Evolutionary conservation across 2,888 invertebrate genomes (phyloP).

Genomic region (Rhagium mordax): DNA sequence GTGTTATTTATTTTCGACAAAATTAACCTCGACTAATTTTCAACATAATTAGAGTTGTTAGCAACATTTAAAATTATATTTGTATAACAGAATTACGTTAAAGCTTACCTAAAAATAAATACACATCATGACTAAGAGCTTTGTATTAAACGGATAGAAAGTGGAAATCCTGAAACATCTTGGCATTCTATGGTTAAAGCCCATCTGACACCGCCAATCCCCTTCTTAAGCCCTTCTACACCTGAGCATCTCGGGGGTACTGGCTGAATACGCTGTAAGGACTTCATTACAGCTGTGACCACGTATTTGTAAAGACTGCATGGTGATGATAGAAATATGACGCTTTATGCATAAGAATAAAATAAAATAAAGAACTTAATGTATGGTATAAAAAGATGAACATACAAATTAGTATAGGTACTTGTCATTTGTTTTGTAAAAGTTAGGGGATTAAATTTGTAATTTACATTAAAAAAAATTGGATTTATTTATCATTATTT

Average conservation of each 20-base stretch:
- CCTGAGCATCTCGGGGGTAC: constrained; percentile 22
- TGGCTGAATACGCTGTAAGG: background rate
- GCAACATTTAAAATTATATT: constrained; percentile 10
- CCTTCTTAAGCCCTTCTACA: constrained; percentile 8
- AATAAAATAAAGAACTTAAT: background rate
- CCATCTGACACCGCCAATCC: constrained; percentile 20
- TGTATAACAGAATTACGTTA: background rate
- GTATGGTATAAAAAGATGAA: too few relatives aligned
- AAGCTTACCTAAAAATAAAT: constrained; percentile 4
- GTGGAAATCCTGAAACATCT: constrained; percentile 14
- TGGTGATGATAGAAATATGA: constrained; percentile 1
- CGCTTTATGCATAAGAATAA: background rate
- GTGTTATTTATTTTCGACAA: background rate
- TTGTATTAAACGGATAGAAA: constrained; percentile 20
- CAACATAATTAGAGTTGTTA: constrained; percentile 8
- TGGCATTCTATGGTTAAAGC: constrained; percentile 9
- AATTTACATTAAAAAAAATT: too few relatives aligned
- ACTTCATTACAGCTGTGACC: constrained; percentile 20
- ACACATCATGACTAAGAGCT: constrained; percentile 1
- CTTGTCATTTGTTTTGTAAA: too few relatives aligned
- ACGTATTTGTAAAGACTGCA: background rate
- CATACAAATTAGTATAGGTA: too few relatives aligned
- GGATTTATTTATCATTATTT: too few relatives aligned
- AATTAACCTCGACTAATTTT: constrained; percentile 6
- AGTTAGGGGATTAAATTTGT: too few relatives aligned